Evolutionary conservation across 1,140 invertebrate species (phyloP), one percentile per base, ranked within the genome.

Genomic region (Danaus plexippus): DNA sequence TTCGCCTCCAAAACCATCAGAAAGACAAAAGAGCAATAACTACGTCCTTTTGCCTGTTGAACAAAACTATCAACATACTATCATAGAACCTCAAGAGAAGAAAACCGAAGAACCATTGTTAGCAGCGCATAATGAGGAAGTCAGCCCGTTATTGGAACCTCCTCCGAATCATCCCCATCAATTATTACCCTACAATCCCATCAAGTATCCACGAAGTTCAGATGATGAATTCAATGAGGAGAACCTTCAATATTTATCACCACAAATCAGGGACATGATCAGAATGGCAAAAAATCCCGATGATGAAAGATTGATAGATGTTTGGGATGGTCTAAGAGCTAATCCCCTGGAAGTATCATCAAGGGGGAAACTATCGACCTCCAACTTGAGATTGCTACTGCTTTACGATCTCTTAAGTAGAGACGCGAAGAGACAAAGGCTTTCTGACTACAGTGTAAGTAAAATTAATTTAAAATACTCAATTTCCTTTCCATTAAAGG

Each of bases 391-490:
- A 13, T 65, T 90, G 43, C 54, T 90, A 41, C 71, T 89, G 9
- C 58, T 90, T 15, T 90, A 90, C 59, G 89, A 90, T 70, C 75
- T 88, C 1, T 61, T 90, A 12, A 90, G 88, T 65, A 87, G 89
- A 57, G 89, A 90, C 53, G 82, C 88, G 0, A 90, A 90, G 69
- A 87, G 79, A 43, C 77, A 89, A 52, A 80, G 79, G 41, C 75
- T 90, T 1, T 88, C 86, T 45, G 88, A 88, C 64, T 90, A 84
- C 65, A 76, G 74, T 59, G 89, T 90, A 71, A 84, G 82, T 80
- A 41, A n/a, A 15, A 15, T 10, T 2, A 49, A 59, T 50, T 42
- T 53, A 53, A n/a, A 49, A 2, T 22, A 48, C 9, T 11, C 9
- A 11, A 48, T 32, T 32, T 49, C 3, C 11, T 11, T 22, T 49